Base-by-base conservation (phyloP, 2,113 vertebrate genomes). In the Bostrychus sinensis region DNA sequence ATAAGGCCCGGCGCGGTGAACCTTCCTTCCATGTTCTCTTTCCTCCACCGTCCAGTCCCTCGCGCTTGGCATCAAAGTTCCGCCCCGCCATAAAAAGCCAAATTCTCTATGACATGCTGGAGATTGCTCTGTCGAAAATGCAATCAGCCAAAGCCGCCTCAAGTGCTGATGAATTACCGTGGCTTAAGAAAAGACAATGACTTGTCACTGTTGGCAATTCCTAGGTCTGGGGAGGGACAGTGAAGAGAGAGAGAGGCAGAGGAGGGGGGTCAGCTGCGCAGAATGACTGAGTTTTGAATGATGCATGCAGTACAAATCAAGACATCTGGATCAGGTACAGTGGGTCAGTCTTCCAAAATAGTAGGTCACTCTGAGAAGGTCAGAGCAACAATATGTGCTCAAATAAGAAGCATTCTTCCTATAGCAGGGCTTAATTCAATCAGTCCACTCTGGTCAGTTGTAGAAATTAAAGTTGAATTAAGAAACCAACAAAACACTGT, bases 41-140 rank as follows among this genome's bases (percentile, higher is more conserved):
- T 46, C 4, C 42, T 42, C n/a, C n/a, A 9, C n/a, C 59, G 58
- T 61, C 48, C 73, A 48, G 77, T 83, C 83, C 63, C 67, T 70
- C 65, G 74, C 36, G 70, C 79, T 88, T 69, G 71, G 62, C 71
- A 57, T 75, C 71, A 69, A 75, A 82, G 77, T 77, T 78, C 46
- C 23, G 10, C 60, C 53, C 34, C 2, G 42, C 68, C 48, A 71
- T 67, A 63, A 84, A 48, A 86, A 86, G 70, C 75, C 79, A 67
- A 78, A 89, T 81, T 83, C 71, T 77, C 72, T 56, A 81, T 83
- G 86, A 85, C 78, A 83, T 6, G 48, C 71, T 63, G 80, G 85
- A 86, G 86, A 90, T 88, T 89, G 82, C 80, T 63, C 81, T 88
- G 85, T 85, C 75, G 64, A 87, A 86, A 86, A 88, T 62, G 83